Evolutionary conservation across 35 echinoderm and acorn worm species (phyloP).

Genomic region (Anneissia japonica): DNA sequence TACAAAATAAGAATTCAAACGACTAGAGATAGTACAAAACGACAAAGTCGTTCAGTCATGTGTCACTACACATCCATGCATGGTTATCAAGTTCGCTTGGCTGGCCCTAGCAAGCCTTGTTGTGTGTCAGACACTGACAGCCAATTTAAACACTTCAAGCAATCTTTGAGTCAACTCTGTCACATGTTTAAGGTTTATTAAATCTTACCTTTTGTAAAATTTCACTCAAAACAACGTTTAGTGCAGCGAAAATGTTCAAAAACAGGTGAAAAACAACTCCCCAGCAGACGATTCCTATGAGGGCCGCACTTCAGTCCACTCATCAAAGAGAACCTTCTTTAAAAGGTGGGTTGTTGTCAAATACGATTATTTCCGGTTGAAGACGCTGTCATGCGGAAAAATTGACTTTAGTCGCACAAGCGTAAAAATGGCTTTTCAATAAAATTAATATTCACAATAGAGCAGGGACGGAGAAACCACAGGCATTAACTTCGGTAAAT

Average conservation of each 20-base stretch:
- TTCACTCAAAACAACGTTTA: not conserved
- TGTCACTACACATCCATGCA: no score
- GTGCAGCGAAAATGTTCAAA: not conserved
- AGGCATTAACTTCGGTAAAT: not conserved
- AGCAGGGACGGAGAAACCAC: not conserved
- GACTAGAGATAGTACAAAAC: no score
- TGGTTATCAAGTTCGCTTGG: no score
- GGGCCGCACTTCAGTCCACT: not conserved
- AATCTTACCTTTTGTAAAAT: not conserved
- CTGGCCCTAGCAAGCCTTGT: no score
- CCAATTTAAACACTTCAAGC: no score
- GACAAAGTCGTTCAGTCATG: no score
- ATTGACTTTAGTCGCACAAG: not conserved
- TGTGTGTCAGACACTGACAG: no score
- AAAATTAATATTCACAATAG: not conserved
- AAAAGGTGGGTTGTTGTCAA: not conserved
- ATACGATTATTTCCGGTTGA: not conserved
- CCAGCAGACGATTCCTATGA: not conserved
- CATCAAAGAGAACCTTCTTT: no score
- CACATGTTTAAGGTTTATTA: not conserved
- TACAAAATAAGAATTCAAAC: no score
- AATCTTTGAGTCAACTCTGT: not conserved
- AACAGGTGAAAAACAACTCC: not conserved
- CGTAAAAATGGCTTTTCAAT: not conserved
- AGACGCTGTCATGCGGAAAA: not conserved